Evolutionary conservation across 2,113 vertebrate genomes (phyloP).

Genomic region (Pelobates fuscus): DNA sequence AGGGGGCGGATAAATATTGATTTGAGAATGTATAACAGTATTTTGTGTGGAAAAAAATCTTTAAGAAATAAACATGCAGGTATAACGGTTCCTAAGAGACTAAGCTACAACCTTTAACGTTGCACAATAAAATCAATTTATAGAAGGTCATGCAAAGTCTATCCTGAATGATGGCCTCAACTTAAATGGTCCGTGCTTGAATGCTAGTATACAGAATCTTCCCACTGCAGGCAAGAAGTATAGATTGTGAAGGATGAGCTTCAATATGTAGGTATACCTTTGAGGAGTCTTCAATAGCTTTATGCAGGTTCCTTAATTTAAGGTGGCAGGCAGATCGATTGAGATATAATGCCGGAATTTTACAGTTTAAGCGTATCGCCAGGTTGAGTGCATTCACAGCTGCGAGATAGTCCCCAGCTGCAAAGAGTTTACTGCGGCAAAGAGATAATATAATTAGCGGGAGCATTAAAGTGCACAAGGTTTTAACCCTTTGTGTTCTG

Average conservation of each 20-base stretch:
- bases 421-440: constrained; percentile 82
- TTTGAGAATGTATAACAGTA: too few relatives aligned
- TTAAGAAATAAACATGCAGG: neutral
- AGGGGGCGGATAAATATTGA: too few relatives aligned
- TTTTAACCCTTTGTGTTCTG: neutral
- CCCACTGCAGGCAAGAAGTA: constrained; percentile 4
- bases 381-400: constrained; percentile 87
- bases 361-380: constrained; percentile 79
- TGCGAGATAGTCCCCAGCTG: constrained; percentile 79
- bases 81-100: neutral
- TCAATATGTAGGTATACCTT: constrained; percentile 69
- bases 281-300: constrained; percentile 87
- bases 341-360: constrained; percentile 78
- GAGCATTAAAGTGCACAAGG: neutral
- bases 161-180: neutral
- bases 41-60: too few relatives aligned
- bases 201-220: neutral
- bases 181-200: neutral
- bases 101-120: neutral
- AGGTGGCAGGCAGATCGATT: constrained; percentile 95
- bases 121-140: constrained; percentile 7
- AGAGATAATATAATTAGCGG: constrained; percentile 14
- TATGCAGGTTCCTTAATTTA: constrained; percentile 88
- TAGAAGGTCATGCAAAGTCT: constrained; percentile 13
- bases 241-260: neutral